A percentile compares a stretch with the other conserved stretches of the same genome.
Conservation (phyloP, 2,113 vertebrate species). For the Tinamus guttatus region DNA sequence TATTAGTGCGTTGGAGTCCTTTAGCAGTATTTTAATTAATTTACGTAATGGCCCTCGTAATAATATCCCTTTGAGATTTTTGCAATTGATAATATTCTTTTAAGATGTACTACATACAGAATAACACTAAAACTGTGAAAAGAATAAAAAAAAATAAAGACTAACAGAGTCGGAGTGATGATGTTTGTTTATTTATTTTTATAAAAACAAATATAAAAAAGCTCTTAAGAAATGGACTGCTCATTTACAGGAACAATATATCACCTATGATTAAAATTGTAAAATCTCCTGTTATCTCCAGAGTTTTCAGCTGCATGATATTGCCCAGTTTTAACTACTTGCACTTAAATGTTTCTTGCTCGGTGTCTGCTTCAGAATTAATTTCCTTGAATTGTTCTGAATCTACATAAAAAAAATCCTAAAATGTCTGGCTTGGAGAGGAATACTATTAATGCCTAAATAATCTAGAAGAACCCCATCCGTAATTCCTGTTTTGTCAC, state of each 20-base stretch:
- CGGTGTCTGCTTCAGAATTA: background rate
- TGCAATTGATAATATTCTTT: background rate
- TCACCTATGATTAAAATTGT: background rate
- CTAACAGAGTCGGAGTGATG: background rate
- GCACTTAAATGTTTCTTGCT: background rate
- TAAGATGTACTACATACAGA: background rate
- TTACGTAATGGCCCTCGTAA: background rate
- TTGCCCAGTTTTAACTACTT: background rate
- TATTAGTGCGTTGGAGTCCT: background rate
- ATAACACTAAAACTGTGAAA: background rate
- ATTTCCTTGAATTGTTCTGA: background rate
- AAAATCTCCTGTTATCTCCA: background rate
- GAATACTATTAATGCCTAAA: background rate
- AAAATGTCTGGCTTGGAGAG: background rate
- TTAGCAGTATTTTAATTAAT: background rate
- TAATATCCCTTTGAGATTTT: background rate
- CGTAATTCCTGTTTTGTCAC: background rate
- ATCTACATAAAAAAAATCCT: background rate
- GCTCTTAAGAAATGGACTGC: background rate
- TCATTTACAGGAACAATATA: background rate
- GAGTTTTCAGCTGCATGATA: background rate
- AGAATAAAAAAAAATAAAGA: background rate
- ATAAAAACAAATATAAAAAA: background rate
- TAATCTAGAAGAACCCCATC: background rate
- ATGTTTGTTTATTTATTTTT: background rate